Conservation (phyloP, 2,113 vertebrate genomes). For the Eulemur rufifrons region DNA sequence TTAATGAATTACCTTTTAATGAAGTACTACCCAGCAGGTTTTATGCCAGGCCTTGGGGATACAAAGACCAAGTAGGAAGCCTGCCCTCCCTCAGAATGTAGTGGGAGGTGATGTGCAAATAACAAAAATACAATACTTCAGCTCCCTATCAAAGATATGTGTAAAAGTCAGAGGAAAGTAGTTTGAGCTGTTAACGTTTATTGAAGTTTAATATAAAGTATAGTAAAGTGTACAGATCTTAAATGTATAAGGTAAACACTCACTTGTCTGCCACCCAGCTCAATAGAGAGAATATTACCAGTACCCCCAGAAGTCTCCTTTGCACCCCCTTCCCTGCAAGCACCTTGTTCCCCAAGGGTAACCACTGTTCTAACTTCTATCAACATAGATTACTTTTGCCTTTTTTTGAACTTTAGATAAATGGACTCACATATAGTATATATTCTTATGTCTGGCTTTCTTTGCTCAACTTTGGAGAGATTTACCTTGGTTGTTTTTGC, state of each 20-base stretch:
- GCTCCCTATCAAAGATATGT: accelerated
- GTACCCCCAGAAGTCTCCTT: neutral
- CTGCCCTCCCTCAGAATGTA: neutral
- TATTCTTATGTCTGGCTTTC: neutral
- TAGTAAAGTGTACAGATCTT: no score
- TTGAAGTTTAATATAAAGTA: neutral
- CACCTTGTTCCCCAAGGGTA: neutral
- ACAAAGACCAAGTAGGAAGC: neutral
- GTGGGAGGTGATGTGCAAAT: neutral
- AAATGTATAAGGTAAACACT: neutral
- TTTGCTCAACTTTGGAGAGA: neutral
- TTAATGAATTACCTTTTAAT: constrained; percentile 32
- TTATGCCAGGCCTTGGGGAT: neutral
- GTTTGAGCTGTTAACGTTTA: neutral
- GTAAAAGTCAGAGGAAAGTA: neutral
- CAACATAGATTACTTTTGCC: accelerated
- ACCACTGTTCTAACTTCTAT: neutral
- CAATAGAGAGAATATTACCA: neutral
- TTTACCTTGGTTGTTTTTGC: neutral
- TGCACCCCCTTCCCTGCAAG: neutral
- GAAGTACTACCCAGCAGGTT: neutral
- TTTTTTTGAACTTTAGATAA: neutral
- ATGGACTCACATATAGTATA: accelerated
- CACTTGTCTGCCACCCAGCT: accelerated
- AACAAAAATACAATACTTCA: accelerated